Conservation (phyloP, 2,113 vertebrate genomes). For the Drymodes brunneopygia region DNA sequence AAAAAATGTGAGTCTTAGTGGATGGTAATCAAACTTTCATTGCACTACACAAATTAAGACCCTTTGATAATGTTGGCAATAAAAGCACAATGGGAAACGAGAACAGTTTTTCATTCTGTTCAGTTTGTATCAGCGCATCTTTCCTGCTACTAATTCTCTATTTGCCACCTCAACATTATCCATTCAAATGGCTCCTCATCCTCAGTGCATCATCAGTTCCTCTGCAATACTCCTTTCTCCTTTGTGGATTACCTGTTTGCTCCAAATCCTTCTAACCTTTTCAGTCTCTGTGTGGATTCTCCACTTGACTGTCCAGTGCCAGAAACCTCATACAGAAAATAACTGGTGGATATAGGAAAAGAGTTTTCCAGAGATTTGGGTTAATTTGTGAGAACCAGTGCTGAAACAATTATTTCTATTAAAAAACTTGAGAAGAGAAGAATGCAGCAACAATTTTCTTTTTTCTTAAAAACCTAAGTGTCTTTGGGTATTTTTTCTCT, state of each 20-base stretch:
- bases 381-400: background rate
- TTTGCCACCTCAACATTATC: fast-evolving
- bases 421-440: background rate
- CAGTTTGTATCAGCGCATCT: background rate
- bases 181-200: background rate
- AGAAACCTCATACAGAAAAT: background rate
- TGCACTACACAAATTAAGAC: background rate
- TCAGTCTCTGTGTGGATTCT: background rate
- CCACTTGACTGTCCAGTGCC: background rate
- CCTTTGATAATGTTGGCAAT: background rate
- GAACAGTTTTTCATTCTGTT: background rate
- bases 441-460: background rate
- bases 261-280: background rate
- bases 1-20: background rate
- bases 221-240: background rate
- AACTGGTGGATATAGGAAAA: background rate
- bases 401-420: background rate
- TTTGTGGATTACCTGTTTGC: background rate
- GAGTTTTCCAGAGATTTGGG: background rate
- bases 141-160: background rate
- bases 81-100: background rate
- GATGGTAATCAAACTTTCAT: background rate
- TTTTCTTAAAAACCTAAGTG: background rate
- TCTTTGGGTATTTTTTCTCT: background rate
- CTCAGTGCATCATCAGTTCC: background rate